phyloP scores from a whole-genome alignment of 2,888 invertebrate genomes.

The Leucophenga maculata region DNA sequence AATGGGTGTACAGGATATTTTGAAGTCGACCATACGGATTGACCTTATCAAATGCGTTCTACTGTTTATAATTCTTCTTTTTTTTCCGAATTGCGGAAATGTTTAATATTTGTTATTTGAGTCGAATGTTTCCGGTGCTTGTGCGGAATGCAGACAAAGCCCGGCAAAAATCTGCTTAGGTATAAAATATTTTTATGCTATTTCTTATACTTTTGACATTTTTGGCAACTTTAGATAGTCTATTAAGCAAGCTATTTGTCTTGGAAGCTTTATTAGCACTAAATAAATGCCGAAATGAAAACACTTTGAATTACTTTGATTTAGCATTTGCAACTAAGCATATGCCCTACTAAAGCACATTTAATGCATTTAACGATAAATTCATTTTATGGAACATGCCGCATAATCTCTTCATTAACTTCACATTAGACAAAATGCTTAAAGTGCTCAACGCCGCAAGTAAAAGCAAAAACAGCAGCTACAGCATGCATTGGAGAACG shows the following conservation, averaged over 20 bases:
- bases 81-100: constrained; percentile 54
- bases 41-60: no score
- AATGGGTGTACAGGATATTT: no score
- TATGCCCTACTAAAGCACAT: no score
- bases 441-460: background rate
- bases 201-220: constrained; percentile 8
- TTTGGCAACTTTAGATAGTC: constrained; percentile 24
- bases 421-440: no score
- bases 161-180: background rate
- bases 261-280: background rate
- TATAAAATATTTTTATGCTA: background rate
- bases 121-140: constrained; percentile 57
- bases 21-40: no score
- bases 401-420: no score
- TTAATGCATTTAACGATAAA: no score
- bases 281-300: background rate
- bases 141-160: constrained; percentile 30
- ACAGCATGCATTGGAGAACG: background rate
- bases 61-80: no score
- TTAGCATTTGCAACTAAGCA: no score
- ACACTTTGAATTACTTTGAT: no score
- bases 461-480: background rate
- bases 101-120: constrained; percentile 67
- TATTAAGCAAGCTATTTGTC: constrained; percentile 22
- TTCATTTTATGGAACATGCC: no score